A percentile compares a stretch with the other conserved stretches of the same genome.
Conservation (phyloP, 2,797 vertebrate species). For the Smutsia gigantea region DNA sequence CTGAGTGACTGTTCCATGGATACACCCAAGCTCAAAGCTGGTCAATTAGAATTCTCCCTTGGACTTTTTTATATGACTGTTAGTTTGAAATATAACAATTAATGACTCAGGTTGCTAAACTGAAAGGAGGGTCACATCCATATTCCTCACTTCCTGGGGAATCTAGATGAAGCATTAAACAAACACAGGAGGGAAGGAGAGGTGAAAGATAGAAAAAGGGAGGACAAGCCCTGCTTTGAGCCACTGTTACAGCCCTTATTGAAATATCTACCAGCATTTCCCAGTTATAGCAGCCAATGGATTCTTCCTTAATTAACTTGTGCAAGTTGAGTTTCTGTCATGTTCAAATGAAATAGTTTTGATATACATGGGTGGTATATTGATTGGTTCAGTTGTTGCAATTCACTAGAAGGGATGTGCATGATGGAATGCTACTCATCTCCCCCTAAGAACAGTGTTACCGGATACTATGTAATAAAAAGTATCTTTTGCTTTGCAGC, state of each 20-base stretch:
- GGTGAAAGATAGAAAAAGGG: neutral
- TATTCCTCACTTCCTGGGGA: neutral
- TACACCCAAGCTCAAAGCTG: neutral
- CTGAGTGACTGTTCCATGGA: neutral
- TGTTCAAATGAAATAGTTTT: constrained; percentile 24
- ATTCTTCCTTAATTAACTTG: neutral
- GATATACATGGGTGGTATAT: neutral
- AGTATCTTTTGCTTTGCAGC: neutral
- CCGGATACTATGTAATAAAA: neutral
- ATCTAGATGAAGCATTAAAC: neutral
- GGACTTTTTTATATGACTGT: neutral
- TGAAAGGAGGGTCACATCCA: neutral
- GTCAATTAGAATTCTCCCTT: neutral
- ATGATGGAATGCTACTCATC: neutral
- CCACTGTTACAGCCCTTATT: neutral
- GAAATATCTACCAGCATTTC: neutral
- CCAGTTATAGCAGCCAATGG: neutral
- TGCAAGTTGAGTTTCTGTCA: neutral
- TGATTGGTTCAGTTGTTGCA: neutral
- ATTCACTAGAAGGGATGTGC: neutral
- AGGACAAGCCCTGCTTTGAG: neutral
- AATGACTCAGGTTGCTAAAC: neutral
- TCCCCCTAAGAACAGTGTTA: neutral
- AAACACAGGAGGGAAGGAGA: neutral
- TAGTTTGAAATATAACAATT: neutral